Evolutionary conservation across 2,797 vertebrate genomes (phyloP).

Genomic region (Oreochromis grahami): DNA sequence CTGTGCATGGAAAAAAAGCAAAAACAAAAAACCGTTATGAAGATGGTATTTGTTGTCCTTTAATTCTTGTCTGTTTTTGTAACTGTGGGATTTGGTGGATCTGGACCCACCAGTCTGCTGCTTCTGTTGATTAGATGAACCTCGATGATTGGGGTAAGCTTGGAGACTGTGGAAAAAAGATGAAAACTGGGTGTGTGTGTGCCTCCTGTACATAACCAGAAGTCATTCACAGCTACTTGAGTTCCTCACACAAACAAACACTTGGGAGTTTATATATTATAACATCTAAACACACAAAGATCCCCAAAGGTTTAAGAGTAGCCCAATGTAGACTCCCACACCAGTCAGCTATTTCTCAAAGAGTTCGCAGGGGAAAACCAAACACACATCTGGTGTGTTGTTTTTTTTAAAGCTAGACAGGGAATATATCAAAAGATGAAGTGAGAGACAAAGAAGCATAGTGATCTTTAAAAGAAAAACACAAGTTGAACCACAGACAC

Average conservation of each 20-base stretch:
- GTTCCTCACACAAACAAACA: constrained; percentile 13
- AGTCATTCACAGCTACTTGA: constrained; percentile 22
- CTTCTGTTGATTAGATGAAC: background rate
- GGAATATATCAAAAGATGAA: background rate
- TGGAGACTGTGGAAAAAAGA: background rate
- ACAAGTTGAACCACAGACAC: constrained; percentile 6
- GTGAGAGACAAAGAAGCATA: background rate
- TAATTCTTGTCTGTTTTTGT: background rate
- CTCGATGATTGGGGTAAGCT: background rate
- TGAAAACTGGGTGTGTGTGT: background rate
- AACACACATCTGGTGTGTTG: background rate
- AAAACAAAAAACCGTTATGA: background rate
- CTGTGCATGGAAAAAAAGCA: background rate
- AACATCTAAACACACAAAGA: background rate
- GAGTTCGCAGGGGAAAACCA: background rate
- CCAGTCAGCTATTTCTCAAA: background rate
- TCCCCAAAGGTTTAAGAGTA: background rate
- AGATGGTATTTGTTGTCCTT: background rate
- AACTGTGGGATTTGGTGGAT: background rate
- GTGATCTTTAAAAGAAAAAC: constrained; percentile 26
- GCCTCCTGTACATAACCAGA: background rate
- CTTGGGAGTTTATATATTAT: background rate
- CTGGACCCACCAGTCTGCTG: constrained; percentile 4
- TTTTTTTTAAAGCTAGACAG: background rate
- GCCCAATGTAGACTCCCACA: background rate